A percentile compares a stretch with the other conserved stretches of the same genome.
phyloP scores from a whole-genome alignment of 2,888 invertebrate genomes.

The Rhabditophanes sp. region DNA sequence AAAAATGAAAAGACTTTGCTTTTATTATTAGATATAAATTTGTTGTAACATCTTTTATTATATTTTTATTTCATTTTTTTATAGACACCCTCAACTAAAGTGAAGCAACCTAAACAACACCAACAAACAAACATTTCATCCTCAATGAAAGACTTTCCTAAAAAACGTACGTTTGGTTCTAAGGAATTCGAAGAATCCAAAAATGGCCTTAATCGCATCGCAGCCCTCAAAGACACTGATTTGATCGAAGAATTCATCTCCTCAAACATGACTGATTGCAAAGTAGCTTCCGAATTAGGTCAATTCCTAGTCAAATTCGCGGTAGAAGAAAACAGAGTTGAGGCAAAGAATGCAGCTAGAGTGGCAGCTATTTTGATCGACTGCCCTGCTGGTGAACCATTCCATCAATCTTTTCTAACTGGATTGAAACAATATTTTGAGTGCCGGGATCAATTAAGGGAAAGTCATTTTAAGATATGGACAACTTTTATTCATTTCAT shows the following conservation, averaged over 20 bases:
- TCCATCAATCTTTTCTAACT: conserved; percentile 25
- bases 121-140: too few relatives aligned
- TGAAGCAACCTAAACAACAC: too few relatives aligned
- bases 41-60: too few relatives aligned
- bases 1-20: too few relatives aligned
- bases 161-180: too few relatives aligned
- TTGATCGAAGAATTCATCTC: conserved; percentile 12
- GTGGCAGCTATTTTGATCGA: conserved; percentile 26
- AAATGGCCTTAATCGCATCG: too few relatives aligned
- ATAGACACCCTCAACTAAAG: too few relatives aligned
- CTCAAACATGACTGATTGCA: conserved; percentile 20
- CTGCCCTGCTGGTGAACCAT: conserved; percentile 19
- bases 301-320: conserved; percentile 27
- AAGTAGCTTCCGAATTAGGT: conserved; percentile 22
- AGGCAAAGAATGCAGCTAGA: conserved; percentile 24
- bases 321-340: conserved; percentile 28
- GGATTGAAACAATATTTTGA: conserved; percentile 31
- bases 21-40: too few relatives aligned
- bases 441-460: conserved; percentile 29
- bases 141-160: too few relatives aligned
- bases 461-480: conserved; percentile 36
- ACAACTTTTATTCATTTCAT: conserved; percentile 34
- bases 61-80: too few relatives aligned
- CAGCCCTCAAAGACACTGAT: conserved; percentile 11
- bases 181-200: too few relatives aligned